A percentile compares a stretch with the other conserved stretches of the same genome.
Conservation (phyloP, 1,140 invertebrate species). For the Neodiprion pinetum region DNA sequence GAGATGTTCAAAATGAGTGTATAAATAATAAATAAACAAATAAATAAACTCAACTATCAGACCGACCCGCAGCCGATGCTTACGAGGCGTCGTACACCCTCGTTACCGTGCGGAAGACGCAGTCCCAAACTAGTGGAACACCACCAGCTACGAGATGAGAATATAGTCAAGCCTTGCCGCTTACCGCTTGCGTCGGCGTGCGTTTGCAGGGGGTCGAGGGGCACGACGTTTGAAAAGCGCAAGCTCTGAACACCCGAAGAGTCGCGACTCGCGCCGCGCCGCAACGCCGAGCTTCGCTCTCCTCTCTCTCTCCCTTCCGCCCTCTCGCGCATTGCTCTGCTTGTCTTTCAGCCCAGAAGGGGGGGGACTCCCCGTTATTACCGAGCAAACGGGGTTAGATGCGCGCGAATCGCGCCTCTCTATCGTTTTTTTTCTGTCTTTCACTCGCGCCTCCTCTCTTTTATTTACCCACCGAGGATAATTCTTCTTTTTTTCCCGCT, state of each 20-base stretch:
- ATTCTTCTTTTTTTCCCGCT: conserved; percentile 16
- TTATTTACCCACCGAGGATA: conserved; percentile 14
- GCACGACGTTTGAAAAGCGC: background rate
- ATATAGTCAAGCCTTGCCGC: conserved; percentile 12
- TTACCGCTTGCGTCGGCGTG: background rate
- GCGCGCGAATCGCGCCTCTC: background rate
- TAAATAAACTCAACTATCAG: background rate
- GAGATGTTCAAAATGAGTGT: background rate
- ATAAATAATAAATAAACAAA: background rate
- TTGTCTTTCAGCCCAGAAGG: conserved; percentile 8
- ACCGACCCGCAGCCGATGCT: conserved; percentile 4
- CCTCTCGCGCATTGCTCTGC: conserved; percentile 21
- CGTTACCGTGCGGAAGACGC: background rate
- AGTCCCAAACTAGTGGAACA: background rate
- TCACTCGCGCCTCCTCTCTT: conserved; percentile 17
- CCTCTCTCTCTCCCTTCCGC: conserved; percentile 23
- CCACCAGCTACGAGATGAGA: background rate
- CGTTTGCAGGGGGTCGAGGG: background rate
- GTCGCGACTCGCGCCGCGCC: conserved; percentile 5
- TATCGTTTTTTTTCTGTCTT: background rate
- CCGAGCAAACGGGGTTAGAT: background rate
- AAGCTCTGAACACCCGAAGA: conserved; percentile 10
- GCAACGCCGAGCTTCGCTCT: background rate
- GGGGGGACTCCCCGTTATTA: conserved; percentile 13
- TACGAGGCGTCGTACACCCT: background rate